These are phyloP conservation scores for Athalia rosae DNA, from an alignment of 2,888 invertebrate species.

Conservation along the genomic window DNA sequence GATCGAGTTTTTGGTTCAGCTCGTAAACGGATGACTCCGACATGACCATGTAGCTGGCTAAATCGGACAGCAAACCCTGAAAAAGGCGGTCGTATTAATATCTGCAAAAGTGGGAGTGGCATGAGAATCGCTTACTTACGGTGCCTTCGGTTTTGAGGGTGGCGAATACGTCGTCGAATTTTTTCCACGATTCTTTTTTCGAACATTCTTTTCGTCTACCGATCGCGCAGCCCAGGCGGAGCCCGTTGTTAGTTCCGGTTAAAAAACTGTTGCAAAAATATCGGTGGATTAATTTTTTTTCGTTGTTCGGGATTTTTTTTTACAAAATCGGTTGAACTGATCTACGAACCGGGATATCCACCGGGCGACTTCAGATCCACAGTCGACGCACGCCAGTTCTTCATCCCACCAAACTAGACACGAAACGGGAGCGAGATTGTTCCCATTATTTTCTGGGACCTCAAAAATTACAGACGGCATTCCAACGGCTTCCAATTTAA, in stretches of 20 bases:
- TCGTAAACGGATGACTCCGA: constrained; percentile 75
- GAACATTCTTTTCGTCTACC: constrained; percentile 29
- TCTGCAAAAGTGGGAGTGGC: background rate
- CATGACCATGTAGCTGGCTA: constrained; percentile 76
- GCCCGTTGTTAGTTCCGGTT: constrained; percentile 59
- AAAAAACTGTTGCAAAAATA: constrained; percentile 57
- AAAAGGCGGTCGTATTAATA: constrained; percentile 47
- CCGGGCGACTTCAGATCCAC: constrained; percentile 78
- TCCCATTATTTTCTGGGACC: constrained; percentile 64
- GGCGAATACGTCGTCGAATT: constrained; percentile 58
- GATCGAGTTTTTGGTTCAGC: constrained; percentile 73
- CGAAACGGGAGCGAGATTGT: constrained; percentile 50
- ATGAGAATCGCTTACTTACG: constrained; percentile 53
- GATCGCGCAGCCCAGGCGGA: constrained; percentile 61
- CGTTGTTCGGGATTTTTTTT: background rate
- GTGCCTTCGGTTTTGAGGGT: constrained; percentile 62
- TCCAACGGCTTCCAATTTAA: constrained; percentile 73
- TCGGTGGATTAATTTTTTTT: background rate
- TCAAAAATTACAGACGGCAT: constrained; percentile 73
- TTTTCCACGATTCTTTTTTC: constrained; percentile 57
- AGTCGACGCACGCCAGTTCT: constrained; percentile 76
- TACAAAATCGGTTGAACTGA: background rate
- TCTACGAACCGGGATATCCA: constrained; percentile 77
- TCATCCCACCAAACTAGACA: constrained; percentile 70
- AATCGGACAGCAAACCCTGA: constrained; percentile 76